Conservation (phyloP, 2,113 vertebrate species). For the Perca schrenkii region DNA sequence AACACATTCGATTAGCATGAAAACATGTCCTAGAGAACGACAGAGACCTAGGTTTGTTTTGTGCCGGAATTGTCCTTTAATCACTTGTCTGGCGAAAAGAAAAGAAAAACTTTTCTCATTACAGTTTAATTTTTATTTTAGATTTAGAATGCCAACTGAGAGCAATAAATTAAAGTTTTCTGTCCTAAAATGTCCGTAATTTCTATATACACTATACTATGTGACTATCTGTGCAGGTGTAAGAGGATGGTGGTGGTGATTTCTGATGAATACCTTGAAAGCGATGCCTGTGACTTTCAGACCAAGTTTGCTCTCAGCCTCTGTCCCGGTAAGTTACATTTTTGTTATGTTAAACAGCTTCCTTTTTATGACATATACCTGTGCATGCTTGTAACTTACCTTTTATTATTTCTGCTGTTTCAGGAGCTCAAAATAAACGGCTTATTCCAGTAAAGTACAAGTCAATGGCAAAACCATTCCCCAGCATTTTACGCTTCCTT, state of each 20-base stretch:
- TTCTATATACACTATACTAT: not conserved
- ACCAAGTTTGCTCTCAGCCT: conserved; percentile 99
- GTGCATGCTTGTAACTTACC: not conserved
- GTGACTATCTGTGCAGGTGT: conserved; percentile 83
- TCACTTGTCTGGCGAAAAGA: not conserved
- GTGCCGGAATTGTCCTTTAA: not conserved
- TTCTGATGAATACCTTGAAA: conserved; percentile 96
- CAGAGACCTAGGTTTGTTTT: no score
- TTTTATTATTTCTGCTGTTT: not conserved
- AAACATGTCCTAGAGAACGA: no score
- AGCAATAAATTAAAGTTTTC: not conserved
- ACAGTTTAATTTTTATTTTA: not conserved
- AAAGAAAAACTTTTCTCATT: not conserved
- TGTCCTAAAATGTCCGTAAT: not conserved
- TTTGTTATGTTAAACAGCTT: not conserved
- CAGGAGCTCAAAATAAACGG: conserved; percentile 92
- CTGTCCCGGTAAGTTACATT: conserved; percentile 87
- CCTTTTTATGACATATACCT: not conserved
- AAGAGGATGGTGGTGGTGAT: conserved; percentile 96
- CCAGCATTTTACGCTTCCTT: conserved; percentile 95
- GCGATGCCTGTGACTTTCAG: conserved; percentile 97
- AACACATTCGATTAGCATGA: no score
- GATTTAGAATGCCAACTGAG: not conserved
- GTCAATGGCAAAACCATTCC: conserved; percentile 91
- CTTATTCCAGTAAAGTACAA: conserved; percentile 97